Evolutionary conservation across 2,113 vertebrate species (phyloP).

Genomic region (Bucco capensis): DNA sequence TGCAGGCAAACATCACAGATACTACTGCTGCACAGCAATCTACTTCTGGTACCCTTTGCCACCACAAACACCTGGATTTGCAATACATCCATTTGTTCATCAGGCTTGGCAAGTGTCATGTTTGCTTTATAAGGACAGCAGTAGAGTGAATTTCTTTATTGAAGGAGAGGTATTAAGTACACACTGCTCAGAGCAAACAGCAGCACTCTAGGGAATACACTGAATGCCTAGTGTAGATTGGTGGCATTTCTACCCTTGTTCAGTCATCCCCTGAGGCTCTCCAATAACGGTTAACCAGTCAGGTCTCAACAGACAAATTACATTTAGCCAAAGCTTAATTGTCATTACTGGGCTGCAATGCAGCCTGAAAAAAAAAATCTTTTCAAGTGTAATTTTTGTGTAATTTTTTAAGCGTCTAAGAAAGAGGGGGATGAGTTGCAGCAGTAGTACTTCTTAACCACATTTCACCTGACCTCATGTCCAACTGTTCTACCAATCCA

Average conservation of each 20-base stretch:
- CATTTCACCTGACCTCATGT: background rate
- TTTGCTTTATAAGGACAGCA: background rate
- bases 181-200: background rate
- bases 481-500: background rate
- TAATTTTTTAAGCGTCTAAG: background rate
- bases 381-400: background rate
- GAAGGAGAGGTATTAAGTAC: background rate
- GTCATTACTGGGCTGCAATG: background rate
- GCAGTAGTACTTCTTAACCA: background rate
- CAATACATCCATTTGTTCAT: background rate
- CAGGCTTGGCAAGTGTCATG: background rate
- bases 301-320: background rate
- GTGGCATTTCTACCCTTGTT: slow-evolving; percentile 10
- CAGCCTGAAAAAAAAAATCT: background rate
- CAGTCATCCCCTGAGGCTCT: background rate
- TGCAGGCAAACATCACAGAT: background rate
- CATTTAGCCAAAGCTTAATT: background rate
- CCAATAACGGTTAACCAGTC: background rate
- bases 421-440: background rate
- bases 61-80: background rate
- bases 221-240: background rate
- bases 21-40: background rate
- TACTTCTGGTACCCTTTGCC: background rate
- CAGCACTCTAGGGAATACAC: background rate
- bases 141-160: background rate